Evolutionary conservation across 2,888 invertebrate species (phyloP), one percentile per base, ranked within the genome.

Genomic region (Drosophila antonietae): DNA sequence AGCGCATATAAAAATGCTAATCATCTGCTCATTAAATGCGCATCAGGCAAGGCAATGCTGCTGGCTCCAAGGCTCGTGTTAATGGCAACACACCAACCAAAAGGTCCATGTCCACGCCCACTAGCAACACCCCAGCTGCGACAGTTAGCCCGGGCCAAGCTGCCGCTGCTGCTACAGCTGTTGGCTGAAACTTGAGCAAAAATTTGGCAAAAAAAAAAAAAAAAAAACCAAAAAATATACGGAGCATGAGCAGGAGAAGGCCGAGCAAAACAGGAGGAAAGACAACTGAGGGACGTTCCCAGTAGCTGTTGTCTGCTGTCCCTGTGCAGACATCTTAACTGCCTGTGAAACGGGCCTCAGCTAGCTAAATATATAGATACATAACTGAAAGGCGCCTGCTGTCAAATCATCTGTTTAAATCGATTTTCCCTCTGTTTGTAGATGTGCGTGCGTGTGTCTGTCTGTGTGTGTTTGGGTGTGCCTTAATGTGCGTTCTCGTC

Each of bases 321-420:
- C 52, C 8, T 57, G 46, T 52, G 20, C 35, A 37, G 47, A 59
- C 80, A 65, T 77, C 73, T 74, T 64, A 80, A 80, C 75, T 64
- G 62, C 55, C 74, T 81, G 75, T 68, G 73, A 82, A 79, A 69
- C 73, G 71, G 74, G 46, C 64, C 68, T 43, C 46, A 39, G 60
- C 55, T 68, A 59, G 47, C 44, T 28, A 39, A 57, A 67, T 75
- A 75, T 71, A 75, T 70, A 56, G 59, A 59, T 59, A 59, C 59
- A 59, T 49, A 59, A 59, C 59, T 49, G 46, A 52, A 53, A 56
- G 67, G 41, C 69, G 74, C 67, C 72, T 76, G 70, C 63, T 81
- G 82, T 73, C 85, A 87, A 85, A 85, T 85, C 85, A 85, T 85
- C 89, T 85, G 85, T 85, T 89, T 76, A 75, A 85, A 85, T 89